Base-by-base conservation (phyloP, 2,888 invertebrate species). In the Latheticus oryzae region DNA sequence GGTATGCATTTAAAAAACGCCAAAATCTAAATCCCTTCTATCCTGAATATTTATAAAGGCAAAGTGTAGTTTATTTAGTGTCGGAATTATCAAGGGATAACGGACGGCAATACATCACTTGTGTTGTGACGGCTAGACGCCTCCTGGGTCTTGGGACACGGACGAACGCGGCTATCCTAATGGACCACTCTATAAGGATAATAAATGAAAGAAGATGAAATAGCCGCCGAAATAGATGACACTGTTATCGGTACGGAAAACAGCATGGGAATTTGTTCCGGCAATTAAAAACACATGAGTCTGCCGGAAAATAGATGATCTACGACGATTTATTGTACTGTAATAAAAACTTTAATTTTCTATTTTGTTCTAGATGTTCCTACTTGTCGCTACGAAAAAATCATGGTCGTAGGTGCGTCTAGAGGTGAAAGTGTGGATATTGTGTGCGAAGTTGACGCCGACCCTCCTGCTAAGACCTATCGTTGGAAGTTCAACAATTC, bases 401-500 rank as follows among this genome's bases (percentile, higher is more conserved):
- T 91, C 67, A 81, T 89, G 60, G 88, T 93, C 74, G 92, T 94
- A 70, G 95, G 95, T 9, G 95, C 94, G 61, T 93, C 93, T 61
- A 84, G 92, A 52, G 91, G 91, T 63, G 95, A 95, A 81, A 87
- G 88, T 51, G 87, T 93, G 66, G 89, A 93, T 78, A 91, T 95
- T 70, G 85, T 87, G 58, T 95, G 95, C 80, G 91, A 91, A 80
- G 90, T 95, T 72, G 94, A 95, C 79, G 91, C 95, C 5, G 93
- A 95, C 83, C 95, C 95, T 15, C 92, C 93, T 42, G 93, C 92
- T 52, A 89, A 90, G 69, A 88, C 87, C 74, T 95, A 95, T 82
- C 88, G 91, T 68, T 95, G 95, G 95, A 93, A 94, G 82, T 94
- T 95, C 82, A 95, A 95, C 84, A 93, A 93, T 81, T 93, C 93